Evolutionary conservation across 2,113 vertebrate genomes (phyloP).

Genomic region (Dicaeum eximium): DNA sequence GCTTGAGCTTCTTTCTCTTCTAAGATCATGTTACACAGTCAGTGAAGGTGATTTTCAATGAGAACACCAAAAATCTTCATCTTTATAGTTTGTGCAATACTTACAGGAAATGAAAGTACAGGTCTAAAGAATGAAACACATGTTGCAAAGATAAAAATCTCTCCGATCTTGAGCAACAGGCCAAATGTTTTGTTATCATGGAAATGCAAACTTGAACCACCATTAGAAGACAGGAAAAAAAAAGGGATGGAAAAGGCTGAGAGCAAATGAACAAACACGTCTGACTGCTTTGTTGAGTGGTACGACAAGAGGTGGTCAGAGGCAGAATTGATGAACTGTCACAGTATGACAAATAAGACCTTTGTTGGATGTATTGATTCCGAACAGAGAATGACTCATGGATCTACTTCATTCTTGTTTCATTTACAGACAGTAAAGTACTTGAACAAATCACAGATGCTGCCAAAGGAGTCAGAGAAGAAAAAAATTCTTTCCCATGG

Average conservation of each 20-base stretch:
- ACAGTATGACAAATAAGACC: conserved; percentile 54
- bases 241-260: not conserved
- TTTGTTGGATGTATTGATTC: conserved; percentile 54
- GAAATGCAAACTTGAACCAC: not conserved
- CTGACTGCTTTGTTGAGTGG: not conserved
- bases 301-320: conserved; percentile 1
- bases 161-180: not conserved
- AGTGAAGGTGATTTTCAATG: not conserved
- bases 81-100: not conserved
- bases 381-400: conserved; percentile 53
- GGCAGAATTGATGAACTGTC: conserved; percentile 59
- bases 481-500: not conserved
- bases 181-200: not conserved
- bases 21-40: not conserved
- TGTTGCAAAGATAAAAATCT: not conserved
- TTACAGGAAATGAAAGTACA: not conserved
- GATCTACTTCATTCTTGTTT: conserved; percentile 46
- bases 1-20: not conserved
- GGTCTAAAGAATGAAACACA: not conserved
- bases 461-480: conserved; percentile 31
- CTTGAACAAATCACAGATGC: conserved; percentile 50
- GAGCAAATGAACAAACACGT: not conserved
- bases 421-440: conserved; percentile 33
- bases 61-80: not conserved
- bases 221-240: not conserved